A percentile compares a stretch with the other conserved stretches of the same genome.
phyloP scores from a whole-genome alignment of 2,113 vertebrate genomes.

The Rousettus leschenaultii region DNA sequence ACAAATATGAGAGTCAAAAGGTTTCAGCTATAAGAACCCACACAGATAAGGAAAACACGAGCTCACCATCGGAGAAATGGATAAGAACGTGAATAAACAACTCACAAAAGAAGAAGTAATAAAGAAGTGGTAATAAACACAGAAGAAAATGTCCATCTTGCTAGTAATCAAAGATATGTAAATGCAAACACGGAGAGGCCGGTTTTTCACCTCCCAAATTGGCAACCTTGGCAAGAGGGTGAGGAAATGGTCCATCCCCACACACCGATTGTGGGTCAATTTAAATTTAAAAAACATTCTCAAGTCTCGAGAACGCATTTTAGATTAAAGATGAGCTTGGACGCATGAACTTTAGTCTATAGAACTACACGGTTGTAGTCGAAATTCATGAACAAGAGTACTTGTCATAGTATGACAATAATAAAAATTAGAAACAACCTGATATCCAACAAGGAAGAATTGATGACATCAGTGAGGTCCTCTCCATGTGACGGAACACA shows the following conservation, averaged over 20 bases:
- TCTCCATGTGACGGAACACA: neutral
- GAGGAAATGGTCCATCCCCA: neutral
- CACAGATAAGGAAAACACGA: neutral
- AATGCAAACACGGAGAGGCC: neutral
- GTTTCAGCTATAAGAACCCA: neutral
- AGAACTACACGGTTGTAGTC: neutral
- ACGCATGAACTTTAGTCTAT: neutral
- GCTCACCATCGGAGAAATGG: neutral
- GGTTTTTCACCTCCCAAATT: constrained; percentile 46
- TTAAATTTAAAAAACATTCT: neutral
- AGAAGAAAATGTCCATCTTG: neutral
- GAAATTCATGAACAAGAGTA: neutral
- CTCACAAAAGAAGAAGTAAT: neutral
- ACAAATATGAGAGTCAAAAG: neutral
- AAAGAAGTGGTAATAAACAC: neutral
- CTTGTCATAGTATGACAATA: neutral
- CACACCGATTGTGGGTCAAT: neutral
- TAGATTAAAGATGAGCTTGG: neutral
- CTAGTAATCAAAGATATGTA: constrained; percentile 63
- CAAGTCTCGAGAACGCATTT: neutral
- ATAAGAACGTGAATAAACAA: neutral
- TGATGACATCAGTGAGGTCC: neutral
- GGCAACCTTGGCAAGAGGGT: constrained; percentile 34
- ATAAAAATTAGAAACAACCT: neutral
- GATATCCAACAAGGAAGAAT: neutral